Base-by-base conservation (phyloP, 2,888 invertebrate species). In the Erebia aethiops region DNA sequence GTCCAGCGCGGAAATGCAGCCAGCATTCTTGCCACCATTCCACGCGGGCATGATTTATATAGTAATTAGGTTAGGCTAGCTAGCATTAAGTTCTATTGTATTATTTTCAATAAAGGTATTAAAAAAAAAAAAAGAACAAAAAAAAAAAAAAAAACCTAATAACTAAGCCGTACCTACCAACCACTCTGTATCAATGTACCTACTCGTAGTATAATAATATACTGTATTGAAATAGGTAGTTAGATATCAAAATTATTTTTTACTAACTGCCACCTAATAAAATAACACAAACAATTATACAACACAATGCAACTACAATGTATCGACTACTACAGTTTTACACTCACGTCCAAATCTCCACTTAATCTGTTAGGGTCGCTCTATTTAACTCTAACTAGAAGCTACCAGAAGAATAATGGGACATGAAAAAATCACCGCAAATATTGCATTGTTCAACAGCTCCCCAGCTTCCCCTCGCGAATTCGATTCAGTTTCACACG, bases 401-500 rank as follows among this genome's bases (percentile, higher is more conserved):
- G 73, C 78, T 79, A 79, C 74, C 75, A 77, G 80, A 84, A 82
- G 83, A 86, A 90, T 86, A 87, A 87, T 84, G 82, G 81, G 80
- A 85, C 81, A 84, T 81, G 83, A 87, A 89, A 88, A 89, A 90
- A 89, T 87, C 87, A 82, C 83, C 79, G 85, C 85, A 86, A 86
- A 88, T 86, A 85, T 82, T 80, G 82, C 84, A 87, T 88, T 89
- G 87, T 90, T 85, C 82, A 72, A 86, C 88, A 88, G 86, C 90
- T 85, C 82, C 73, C 71, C 75, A 79, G 81, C 83, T 85, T 84
- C 90, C 91, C 91, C 86, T 88, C 83, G 80, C 74, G 72, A 75
- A 79, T 80, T 82, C 78, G 77, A 81, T 82, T 85, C 75, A 85
- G 90, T 86, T 91, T 91, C 92, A 89, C 92, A 92, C 91, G 91